phyloP scores from a whole-genome alignment of 2,797 vertebrate genomes.

The Halcyon leucocephala region DNA sequence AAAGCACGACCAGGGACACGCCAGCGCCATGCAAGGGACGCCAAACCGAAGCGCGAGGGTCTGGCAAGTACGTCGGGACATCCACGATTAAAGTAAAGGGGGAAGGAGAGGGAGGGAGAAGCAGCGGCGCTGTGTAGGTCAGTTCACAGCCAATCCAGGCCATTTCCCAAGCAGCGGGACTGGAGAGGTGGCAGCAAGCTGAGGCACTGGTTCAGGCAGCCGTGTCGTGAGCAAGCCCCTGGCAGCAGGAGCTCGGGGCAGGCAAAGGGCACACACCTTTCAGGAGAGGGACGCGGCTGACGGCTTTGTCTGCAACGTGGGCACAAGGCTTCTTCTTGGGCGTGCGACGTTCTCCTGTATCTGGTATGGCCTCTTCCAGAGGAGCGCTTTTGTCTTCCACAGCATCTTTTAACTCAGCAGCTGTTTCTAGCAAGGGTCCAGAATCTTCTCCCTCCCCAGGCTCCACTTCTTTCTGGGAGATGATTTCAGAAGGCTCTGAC shows the following conservation, averaged over 20 bases:
- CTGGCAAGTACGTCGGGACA: neutral
- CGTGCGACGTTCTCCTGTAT: neutral
- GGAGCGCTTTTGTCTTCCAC: neutral
- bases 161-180: constrained; percentile 57
- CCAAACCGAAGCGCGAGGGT: neutral
- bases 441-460: neutral
- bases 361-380: neutral
- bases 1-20: neutral
- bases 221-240: neutral
- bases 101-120: neutral
- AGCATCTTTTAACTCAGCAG: neutral
- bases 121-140: neutral
- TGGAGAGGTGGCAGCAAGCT: constrained; percentile 43
- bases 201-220: constrained; percentile 40
- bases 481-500: constrained; percentile 16
- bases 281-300: constrained; percentile 75
- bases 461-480: constrained; percentile 54
- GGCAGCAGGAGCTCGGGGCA: neutral
- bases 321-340: constrained; percentile 37
- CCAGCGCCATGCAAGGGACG: constrained; percentile 70
- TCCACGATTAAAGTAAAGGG: neutral
- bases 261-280: constrained; percentile 77
- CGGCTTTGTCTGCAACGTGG: constrained; percentile 21
- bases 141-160: constrained; percentile 8
- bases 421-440: neutral